Conservation (phyloP, 2,113 vertebrate genomes). For the Bettongia penicillata region DNA sequence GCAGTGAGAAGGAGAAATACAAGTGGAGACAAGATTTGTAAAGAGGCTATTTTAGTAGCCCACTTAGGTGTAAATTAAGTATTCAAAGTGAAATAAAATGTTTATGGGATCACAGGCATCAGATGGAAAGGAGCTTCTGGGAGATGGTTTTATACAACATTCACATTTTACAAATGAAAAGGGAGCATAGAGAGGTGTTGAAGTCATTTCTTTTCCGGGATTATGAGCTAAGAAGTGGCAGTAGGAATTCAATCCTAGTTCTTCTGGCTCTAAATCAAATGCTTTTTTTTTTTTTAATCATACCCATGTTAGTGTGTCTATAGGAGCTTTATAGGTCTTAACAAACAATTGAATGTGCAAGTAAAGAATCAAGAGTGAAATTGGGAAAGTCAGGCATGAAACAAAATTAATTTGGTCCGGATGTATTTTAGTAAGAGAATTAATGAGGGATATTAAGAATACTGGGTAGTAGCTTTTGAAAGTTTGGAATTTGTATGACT, state of each 20-base stretch:
- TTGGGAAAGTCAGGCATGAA: neutral
- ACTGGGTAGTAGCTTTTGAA: neutral
- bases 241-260: neutral
- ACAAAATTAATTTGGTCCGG: neutral
- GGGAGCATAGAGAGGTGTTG: neutral
- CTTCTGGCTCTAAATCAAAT: neutral
- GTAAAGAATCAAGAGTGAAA: neutral
- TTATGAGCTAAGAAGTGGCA: neutral
- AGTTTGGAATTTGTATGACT: neutral
- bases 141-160: neutral
- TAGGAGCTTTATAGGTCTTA: neutral
- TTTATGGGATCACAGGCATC: neutral
- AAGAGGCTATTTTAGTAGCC: conserved; percentile 3
- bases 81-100: neutral
- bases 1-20: neutral
- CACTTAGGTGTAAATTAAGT: neutral
- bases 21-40: neutral
- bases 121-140: neutral
- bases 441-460: neutral
- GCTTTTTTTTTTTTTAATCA: neutral
- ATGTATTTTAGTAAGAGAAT: neutral
- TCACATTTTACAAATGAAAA: neutral
- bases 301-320: neutral
- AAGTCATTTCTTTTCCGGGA: neutral
- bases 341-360: neutral